phyloP scores from a whole-genome alignment of 2,888 invertebrate species.

The Chrysolina americana region DNA sequence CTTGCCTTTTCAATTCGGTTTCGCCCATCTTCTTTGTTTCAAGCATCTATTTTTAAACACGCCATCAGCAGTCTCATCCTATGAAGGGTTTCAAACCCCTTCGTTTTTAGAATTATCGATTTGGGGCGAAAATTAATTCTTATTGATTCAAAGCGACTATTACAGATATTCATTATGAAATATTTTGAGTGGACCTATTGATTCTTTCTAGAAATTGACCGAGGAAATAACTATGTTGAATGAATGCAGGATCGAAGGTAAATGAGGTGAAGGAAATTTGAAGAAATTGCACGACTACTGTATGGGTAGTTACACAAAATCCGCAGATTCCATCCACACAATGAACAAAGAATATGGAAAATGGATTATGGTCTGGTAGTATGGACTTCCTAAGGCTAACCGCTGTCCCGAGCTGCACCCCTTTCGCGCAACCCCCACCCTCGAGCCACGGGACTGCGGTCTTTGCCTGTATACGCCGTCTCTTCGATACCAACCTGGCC shows the following conservation, averaged over 20 bases:
- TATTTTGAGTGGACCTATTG: too few relatives aligned
- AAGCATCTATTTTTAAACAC: too few relatives aligned
- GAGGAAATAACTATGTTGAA: background rate
- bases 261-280: background rate
- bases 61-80: too few relatives aligned
- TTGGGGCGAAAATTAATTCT: too few relatives aligned
- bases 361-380: conserved; percentile 55
- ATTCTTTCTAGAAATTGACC: background rate
- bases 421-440: conserved; percentile 60
- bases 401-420: conserved; percentile 62
- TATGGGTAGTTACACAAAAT: background rate
- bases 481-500: conserved; percentile 91
- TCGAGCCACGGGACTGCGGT: conserved; percentile 55
- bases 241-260: conserved; percentile 10
- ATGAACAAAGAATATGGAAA: conserved; percentile 43
- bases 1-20: too few relatives aligned
- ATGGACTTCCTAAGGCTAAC: conserved; percentile 54
- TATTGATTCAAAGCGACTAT: too few relatives aligned
- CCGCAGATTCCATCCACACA: conserved; percentile 11
- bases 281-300: background rate
- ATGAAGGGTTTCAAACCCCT: too few relatives aligned
- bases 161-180: too few relatives aligned
- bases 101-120: too few relatives aligned
- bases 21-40: too few relatives aligned
- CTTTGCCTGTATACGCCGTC: conserved; percentile 46